A percentile compares a stretch with the other conserved stretches of the same genome.
phyloP scores from a whole-genome alignment of 2,888 invertebrate genomes.

The Zygothrica quintamaculata region DNA sequence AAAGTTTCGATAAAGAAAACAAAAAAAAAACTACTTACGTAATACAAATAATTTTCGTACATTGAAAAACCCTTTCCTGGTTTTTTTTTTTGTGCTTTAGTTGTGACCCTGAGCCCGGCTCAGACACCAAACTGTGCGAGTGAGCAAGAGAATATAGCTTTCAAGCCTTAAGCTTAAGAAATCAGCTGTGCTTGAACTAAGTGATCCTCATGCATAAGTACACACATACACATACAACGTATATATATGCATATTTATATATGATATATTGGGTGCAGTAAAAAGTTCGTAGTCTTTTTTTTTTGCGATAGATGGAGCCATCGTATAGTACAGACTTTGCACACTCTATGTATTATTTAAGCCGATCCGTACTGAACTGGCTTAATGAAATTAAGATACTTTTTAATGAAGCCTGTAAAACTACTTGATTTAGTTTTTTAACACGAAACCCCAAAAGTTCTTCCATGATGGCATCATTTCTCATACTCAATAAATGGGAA shows the following conservation, averaged over 20 bases:
- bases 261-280: not conserved
- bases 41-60: constrained; percentile 30
- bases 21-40: constrained; percentile 50
- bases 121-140: constrained; percentile 1
- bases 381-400: no score
- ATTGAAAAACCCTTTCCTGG: constrained; percentile 34
- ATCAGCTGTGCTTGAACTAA: constrained; percentile 62
- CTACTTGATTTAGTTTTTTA: no score
- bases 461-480: no score
- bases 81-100: constrained; percentile 1
- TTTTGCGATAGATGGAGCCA: no score
- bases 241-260: constrained; percentile 8
- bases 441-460: no score
- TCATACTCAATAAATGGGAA: no score
- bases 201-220: constrained; percentile 51
- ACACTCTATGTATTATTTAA: no score
- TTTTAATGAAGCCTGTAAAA: no score
- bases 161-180: constrained; percentile 35
- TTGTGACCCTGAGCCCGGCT: constrained; percentile 47
- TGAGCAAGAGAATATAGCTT: constrained; percentile 29
- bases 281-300: no score
- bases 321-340: no score
- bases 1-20: constrained; percentile 7
- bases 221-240: constrained; percentile 5
- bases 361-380: no score